A percentile compares a stretch with the other conserved stretches of the same genome.
Evolutionary conservation across 2,888 invertebrate species (phyloP).

Genomic region (Drosophila koepferae): DNA sequence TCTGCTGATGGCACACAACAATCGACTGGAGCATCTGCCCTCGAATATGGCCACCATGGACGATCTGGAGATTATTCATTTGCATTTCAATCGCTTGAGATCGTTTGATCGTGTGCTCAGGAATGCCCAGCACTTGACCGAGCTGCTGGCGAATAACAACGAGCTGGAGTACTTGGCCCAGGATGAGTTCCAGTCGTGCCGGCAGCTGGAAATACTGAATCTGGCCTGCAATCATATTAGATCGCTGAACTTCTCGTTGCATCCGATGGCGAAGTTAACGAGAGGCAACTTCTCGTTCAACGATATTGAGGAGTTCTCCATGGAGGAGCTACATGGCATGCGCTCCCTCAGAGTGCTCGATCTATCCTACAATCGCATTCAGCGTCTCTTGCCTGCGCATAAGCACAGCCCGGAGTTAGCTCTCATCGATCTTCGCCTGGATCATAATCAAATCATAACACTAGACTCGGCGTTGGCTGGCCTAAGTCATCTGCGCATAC

Average conservation of each 20-base stretch:
- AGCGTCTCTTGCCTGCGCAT: slow-evolving; percentile 89
- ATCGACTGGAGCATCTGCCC: slow-evolving; percentile 90
- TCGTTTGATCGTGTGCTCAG: slow-evolving; percentile 90
- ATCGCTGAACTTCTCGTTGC: slow-evolving; percentile 90
- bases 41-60: slow-evolving; percentile 90
- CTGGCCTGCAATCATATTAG: slow-evolving; percentile 90
- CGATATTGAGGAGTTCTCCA: slow-evolving; percentile 90
- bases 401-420: slow-evolving; percentile 91
- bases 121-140: slow-evolving; percentile 88
- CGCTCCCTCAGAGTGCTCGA: slow-evolving; percentile 90
- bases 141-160: slow-evolving; percentile 90
- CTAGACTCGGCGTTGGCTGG: slow-evolving; percentile 92
- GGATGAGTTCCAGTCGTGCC: slow-evolving; percentile 91
- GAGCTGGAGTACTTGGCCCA: slow-evolving; percentile 90
- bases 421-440: slow-evolving; percentile 90
- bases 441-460: slow-evolving; percentile 90
- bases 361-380: slow-evolving; percentile 91
- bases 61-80: slow-evolving; percentile 89
- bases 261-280: slow-evolving; percentile 89
- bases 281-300: slow-evolving; percentile 92
- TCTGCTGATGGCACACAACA: slow-evolving; percentile 91
- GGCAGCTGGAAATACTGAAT: slow-evolving; percentile 89
- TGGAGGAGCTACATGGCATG: slow-evolving; percentile 92
- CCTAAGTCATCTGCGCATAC: slow-evolving; percentile 89
- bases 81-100: slow-evolving; percentile 90